Evolutionary conservation across 2,113 vertebrate species (phyloP).

Genomic region (Nanger granti): DNA sequence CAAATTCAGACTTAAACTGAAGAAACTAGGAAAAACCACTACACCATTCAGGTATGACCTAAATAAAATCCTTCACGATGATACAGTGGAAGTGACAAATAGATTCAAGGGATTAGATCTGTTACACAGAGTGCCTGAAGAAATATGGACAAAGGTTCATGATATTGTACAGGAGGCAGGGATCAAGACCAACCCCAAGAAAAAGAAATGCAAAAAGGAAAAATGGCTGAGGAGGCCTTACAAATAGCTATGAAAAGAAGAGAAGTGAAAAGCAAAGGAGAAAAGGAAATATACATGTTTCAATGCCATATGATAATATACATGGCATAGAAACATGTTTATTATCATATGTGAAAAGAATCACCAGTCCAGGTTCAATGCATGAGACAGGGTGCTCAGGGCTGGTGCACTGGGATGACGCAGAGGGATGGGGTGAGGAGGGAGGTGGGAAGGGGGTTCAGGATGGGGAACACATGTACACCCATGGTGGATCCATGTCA

Average conservation of each 20-base stretch:
- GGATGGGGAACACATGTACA: too few species aligned
- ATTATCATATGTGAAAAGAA: too few species aligned
- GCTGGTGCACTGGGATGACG: too few species aligned
- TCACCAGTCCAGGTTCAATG: too few species aligned
- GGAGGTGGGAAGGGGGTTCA: too few species aligned
- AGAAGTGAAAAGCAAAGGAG: not conserved
- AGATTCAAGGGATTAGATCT: not conserved
- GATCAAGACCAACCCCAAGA: not conserved
- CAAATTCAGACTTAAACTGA: not conserved
- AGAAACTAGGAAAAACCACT: not conserved
- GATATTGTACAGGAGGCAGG: not conserved
- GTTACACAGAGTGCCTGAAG: not conserved
- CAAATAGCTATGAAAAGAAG: not conserved
- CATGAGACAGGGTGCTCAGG: too few species aligned
- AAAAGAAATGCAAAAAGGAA: not conserved
- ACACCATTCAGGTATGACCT: not conserved
- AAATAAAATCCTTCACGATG: not conserved
- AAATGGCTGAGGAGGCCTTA: not conserved
- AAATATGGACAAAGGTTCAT: not conserved
- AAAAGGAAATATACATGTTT: not conserved
- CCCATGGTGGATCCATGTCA: too few species aligned
- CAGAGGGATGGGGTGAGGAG: too few species aligned
- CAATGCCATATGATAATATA: too few species aligned
- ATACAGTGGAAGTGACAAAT: not conserved
- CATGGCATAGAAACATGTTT: too few species aligned